Evolutionary conservation across 2,113 vertebrate species (phyloP).

Genomic region (Macquaria australasica): DNA sequence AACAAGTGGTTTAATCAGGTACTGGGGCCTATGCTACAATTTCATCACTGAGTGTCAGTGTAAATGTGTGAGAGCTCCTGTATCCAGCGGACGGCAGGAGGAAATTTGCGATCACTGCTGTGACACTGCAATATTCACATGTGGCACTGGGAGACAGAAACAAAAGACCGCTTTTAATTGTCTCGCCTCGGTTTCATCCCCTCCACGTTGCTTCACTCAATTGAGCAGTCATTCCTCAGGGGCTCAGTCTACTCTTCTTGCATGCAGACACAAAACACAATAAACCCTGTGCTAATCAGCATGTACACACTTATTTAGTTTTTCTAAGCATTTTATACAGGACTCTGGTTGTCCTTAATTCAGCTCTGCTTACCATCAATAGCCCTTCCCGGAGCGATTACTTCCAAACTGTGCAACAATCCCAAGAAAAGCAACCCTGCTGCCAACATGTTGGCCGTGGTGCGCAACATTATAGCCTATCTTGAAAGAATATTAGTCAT

Average conservation of each 20-base stretch:
- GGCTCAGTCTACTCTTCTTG: slow-evolving; percentile 10
- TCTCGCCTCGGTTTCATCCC: slow-evolving; percentile 45
- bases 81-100: not conserved
- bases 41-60: slow-evolving; percentile 25
- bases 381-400: slow-evolving; percentile 75
- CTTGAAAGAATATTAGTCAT: slow-evolving; percentile 67
- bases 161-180: slow-evolving; percentile 67
- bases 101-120: slow-evolving; percentile 33
- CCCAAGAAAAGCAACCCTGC: slow-evolving; percentile 81
- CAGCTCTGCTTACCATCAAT: slow-evolving; percentile 81
- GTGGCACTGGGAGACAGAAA: slow-evolving; percentile 59
- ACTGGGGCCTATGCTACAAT: slow-evolving; percentile 51
- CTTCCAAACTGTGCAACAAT: slow-evolving; percentile 84
- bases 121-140: slow-evolving; percentile 71
- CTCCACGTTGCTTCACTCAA: slow-evolving; percentile 54
- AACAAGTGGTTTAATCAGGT: slow-evolving; percentile 28
- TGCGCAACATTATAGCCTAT: slow-evolving; percentile 77
- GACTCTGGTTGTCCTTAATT: not conserved
- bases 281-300: not conserved
- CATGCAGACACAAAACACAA: slow-evolving; percentile 31
- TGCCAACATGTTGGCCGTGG: slow-evolving; percentile 74
- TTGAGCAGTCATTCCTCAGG: slow-evolving; percentile 17
- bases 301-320: slow-evolving; percentile 4
- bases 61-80: not conserved
- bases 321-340: not conserved